These are phyloP conservation scores for Sinonovacula constricta DNA, from an alignment of 1,140 invertebrate genomes.

Conservation along the genomic window DNA sequence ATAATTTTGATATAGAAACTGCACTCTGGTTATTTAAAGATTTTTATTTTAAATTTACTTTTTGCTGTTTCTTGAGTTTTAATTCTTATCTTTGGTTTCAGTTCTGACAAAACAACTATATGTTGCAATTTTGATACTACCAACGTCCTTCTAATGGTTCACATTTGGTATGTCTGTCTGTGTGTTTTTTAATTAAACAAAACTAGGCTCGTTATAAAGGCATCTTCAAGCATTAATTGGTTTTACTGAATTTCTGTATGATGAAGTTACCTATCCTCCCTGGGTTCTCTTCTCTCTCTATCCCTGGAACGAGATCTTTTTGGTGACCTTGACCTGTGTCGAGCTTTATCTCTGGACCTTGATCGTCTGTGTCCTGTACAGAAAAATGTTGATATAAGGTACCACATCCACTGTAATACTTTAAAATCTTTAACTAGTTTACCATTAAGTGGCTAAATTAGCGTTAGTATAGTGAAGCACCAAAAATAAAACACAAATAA, in stretches of 20 bases:
- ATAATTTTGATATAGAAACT: no score
- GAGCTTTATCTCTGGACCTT: conserved; percentile 27
- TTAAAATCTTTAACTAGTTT: no score
- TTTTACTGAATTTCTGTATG: not conserved
- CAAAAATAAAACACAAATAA: no score
- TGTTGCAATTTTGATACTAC: not conserved
- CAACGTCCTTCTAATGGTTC: not conserved
- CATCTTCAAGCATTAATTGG: not conserved
- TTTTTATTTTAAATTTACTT: no score
- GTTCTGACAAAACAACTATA: not conserved
- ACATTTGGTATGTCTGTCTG: not conserved
- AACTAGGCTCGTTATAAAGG: not conserved
- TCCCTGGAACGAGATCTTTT: not conserved
- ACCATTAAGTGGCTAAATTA: no score
- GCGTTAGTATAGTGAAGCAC: no score
- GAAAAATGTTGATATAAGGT: no score
- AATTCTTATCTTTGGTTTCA: not conserved
- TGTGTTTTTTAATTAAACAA: not conserved
- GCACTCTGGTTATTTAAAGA: no score
- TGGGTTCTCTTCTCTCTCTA: conserved; percentile 28
- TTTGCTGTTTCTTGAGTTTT: no score
- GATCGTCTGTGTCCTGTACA: conserved; percentile 13
- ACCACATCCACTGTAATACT: no score
- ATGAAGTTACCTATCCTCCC: conserved; percentile 20
- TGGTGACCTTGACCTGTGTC: conserved; percentile 24